These are phyloP conservation scores for Chesias legatella DNA, from an alignment of 2,888 invertebrate genomes.

Conservation along the genomic window DNA sequence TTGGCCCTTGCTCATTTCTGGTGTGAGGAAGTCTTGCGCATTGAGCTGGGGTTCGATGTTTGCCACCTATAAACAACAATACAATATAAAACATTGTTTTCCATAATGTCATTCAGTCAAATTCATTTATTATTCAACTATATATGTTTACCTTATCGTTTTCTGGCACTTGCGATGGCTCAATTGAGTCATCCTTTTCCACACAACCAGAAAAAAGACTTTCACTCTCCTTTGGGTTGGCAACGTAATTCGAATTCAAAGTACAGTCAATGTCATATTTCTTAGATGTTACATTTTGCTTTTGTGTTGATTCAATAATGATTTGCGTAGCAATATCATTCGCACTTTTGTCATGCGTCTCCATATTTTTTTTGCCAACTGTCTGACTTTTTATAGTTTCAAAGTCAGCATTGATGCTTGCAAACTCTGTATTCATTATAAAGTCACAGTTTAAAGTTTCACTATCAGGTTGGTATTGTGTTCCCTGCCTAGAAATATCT, in stretches of 20 bases:
- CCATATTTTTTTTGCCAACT: constrained; percentile 16
- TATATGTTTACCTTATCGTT: constrained; percentile 36
- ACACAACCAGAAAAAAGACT: constrained; percentile 56
- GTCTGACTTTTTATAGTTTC: constrained; percentile 42
- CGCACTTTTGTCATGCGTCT: constrained; percentile 8
- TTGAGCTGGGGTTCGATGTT: constrained; percentile 18
- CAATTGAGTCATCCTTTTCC: constrained; percentile 45
- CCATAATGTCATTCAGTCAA: no score
- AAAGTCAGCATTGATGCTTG: constrained; percentile 66
- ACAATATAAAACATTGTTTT: no score
- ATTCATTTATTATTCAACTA: no score
- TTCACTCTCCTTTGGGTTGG: constrained; percentile 56
- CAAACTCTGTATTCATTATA: constrained; percentile 64
- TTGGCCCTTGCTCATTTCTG: constrained; percentile 38
- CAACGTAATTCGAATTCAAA: constrained; percentile 24
- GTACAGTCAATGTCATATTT: constrained; percentile 4
- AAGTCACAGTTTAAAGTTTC: constrained; percentile 60
- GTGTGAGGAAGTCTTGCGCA: constrained; percentile 47
- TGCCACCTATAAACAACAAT: constrained; percentile 25
- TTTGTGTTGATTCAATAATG: constrained; percentile 24
- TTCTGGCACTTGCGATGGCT: constrained; percentile 16
- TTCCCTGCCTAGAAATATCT: constrained; percentile 4
- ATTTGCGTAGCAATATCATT: constrained; percentile 13
- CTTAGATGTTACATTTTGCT: constrained; percentile 10
- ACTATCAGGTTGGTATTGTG: constrained; percentile 40